Percentiles rank a stretch among this genome's conserved stretches.
Evolutionary conservation across 2,797 vertebrate genomes (phyloP).

Genomic region (Sciurus carolinensis): DNA sequence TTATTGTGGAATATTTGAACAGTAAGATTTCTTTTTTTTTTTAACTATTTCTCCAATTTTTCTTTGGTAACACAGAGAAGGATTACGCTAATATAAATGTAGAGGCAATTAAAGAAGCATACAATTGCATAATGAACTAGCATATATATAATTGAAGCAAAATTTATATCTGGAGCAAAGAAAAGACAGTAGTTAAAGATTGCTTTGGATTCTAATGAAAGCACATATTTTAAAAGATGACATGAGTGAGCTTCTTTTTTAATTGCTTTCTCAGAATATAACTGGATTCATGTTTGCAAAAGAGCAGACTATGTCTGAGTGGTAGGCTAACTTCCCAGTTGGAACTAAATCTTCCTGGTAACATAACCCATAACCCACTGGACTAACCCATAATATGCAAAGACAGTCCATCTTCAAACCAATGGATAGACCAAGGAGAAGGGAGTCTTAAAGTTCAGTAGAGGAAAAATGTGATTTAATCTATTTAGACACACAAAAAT

Average conservation of each 20-base stretch:
- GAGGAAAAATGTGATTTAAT: neutral
- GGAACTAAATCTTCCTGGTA: constrained; percentile 5
- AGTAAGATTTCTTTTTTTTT: neutral
- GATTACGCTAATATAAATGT: constrained; percentile 68
- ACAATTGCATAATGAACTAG: constrained; percentile 70
- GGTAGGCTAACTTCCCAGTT: neutral
- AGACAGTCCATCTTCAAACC: constrained; percentile 20
- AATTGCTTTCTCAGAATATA: constrained; percentile 55
- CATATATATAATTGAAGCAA: constrained; percentile 61
- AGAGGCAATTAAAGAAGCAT: constrained; percentile 64
- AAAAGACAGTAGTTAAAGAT: constrained; percentile 63
- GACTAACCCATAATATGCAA: neutral
- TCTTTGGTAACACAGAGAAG: constrained; percentile 42
- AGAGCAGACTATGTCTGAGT: constrained; percentile 29
- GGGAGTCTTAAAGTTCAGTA: neutral
- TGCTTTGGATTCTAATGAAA: constrained; percentile 65
- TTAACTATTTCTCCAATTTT: constrained; percentile 64
- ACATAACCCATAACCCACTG: neutral
- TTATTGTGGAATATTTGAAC: constrained; percentile 56
- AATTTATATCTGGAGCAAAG: constrained; percentile 60
- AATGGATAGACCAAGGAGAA: neutral
- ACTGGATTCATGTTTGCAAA: constrained; percentile 54
- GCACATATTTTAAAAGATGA: constrained; percentile 62
- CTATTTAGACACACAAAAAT: neutral
- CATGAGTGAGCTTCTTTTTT: constrained; percentile 39